These are phyloP conservation scores for Danionella dracula DNA, from an alignment of 2,797 vertebrate species.

Conservation along the genomic window DNA sequence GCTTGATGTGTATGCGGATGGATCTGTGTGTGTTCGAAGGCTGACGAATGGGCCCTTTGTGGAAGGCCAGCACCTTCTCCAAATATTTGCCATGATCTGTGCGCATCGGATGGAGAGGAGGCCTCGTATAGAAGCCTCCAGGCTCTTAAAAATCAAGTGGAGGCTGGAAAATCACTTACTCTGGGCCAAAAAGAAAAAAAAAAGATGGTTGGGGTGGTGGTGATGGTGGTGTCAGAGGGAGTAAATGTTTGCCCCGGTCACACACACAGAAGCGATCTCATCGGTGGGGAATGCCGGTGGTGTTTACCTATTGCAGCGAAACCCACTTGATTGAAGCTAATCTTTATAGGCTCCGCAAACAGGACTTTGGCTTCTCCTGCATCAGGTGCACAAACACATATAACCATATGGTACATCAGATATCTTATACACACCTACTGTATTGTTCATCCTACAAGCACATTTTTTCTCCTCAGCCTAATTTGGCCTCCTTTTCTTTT, in stretches of 20 bases:
- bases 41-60: constrained; percentile 68
- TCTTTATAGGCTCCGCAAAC: constrained; percentile 78
- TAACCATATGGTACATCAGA: constrained; percentile 48
- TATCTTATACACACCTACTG: constrained; percentile 11
- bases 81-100: constrained; percentile 59
- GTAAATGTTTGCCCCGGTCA: constrained; percentile 71
- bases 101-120: constrained; percentile 32
- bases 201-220: constrained; percentile 52
- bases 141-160: constrained; percentile 58
- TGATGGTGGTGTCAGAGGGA: constrained; percentile 64
- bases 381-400: constrained; percentile 47
- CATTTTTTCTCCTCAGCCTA: constrained; percentile 30
- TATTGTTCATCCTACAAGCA: constrained; percentile 41
- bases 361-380: constrained; percentile 69
- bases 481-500: constrained; percentile 23
- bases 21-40: constrained; percentile 47
- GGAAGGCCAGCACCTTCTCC: constrained; percentile 61
- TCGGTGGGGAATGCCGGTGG: constrained; percentile 66
- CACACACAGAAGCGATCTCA: constrained; percentile 60
- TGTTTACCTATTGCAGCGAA: constrained; percentile 76
- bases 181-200: constrained; percentile 55
- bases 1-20: neutral
- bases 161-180: constrained; percentile 76
- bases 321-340: constrained; percentile 75
- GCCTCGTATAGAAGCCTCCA: constrained; percentile 50